Conservation (phyloP, 2,888 invertebrate genomes). For the Cremastinae sp. region DNA sequence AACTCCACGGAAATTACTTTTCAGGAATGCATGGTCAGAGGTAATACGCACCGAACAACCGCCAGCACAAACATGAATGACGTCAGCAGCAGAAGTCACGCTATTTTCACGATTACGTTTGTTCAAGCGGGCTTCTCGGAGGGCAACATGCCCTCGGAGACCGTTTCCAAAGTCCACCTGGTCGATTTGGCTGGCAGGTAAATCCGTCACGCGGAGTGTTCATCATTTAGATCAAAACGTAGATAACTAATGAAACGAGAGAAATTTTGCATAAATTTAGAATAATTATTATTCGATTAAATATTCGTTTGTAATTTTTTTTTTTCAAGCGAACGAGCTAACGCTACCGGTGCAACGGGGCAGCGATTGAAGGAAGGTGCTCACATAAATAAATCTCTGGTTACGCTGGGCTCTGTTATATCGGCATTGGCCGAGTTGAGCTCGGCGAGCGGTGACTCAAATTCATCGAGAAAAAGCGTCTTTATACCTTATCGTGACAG, state of each 20-base stretch:
- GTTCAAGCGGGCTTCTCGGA: slow-evolving; percentile 90
- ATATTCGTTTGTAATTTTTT: slow-evolving; percentile 4
- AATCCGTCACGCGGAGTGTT: slow-evolving; percentile 53
- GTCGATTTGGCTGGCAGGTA: slow-evolving; percentile 94
- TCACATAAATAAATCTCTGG: slow-evolving; percentile 94
- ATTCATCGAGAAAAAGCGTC: slow-evolving; percentile 80
- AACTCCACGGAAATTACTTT: slow-evolving; percentile 12
- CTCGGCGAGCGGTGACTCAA: slow-evolving; percentile 76
- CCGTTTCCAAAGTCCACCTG: slow-evolving; percentile 93
- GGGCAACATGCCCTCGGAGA: slow-evolving; percentile 93
- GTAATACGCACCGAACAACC: slow-evolving; percentile 91
- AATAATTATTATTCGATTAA: not conserved
- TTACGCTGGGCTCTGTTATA: slow-evolving; percentile 93
- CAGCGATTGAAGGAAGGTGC: slow-evolving; percentile 94
- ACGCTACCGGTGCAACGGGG: slow-evolving; percentile 94
- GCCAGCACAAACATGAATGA: slow-evolving; percentile 96
- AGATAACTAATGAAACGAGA: not conserved
- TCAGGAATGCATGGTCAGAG: slow-evolving; percentile 89
- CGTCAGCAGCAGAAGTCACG: slow-evolving; percentile 94
- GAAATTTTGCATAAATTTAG: slow-evolving; percentile 6
- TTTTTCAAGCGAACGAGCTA: slow-evolving; percentile 89
- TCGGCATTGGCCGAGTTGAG: slow-evolving; percentile 90
- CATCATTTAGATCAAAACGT: not conserved
- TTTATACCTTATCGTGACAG: slow-evolving; percentile 95
- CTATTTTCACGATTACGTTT: slow-evolving; percentile 94